These are phyloP conservation scores for Pollimyrus isidori DNA, from an alignment of 2,113 vertebrate genomes.

Conservation along the genomic window DNA sequence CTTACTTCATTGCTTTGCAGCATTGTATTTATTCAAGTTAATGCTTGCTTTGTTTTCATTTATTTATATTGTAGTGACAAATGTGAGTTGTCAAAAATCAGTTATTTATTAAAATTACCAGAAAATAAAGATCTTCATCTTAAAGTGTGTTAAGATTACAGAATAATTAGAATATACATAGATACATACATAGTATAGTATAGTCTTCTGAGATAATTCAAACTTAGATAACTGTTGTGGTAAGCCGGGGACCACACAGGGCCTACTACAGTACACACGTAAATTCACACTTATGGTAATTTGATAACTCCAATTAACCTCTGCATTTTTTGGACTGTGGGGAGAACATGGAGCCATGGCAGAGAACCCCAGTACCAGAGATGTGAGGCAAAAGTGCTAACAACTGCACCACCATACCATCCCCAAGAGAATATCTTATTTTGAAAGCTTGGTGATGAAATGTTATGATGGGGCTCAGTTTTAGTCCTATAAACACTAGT, in stretches of 20 bases:
- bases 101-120: background rate
- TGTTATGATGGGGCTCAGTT: background rate
- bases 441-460: background rate
- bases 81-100: background rate
- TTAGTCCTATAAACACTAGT: background rate
- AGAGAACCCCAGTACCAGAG: background rate
- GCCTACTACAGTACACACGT: background rate
- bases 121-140: background rate
- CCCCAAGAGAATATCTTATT: background rate
- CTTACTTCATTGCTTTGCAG: background rate
- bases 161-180: background rate
- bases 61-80: background rate
- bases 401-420: background rate
- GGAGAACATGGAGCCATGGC: background rate
- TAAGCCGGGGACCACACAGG: background rate
- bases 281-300: background rate
- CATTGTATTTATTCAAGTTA: background rate
- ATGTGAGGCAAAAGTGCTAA: background rate
- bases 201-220: background rate
- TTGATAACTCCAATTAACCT: background rate
- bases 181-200: background rate
- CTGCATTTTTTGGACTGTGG: background rate
- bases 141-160: background rate
- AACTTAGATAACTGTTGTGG: background rate
- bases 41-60: background rate